Conservation (phyloP, 2,888 invertebrate species). For the Eucriotettix oculatus region DNA sequence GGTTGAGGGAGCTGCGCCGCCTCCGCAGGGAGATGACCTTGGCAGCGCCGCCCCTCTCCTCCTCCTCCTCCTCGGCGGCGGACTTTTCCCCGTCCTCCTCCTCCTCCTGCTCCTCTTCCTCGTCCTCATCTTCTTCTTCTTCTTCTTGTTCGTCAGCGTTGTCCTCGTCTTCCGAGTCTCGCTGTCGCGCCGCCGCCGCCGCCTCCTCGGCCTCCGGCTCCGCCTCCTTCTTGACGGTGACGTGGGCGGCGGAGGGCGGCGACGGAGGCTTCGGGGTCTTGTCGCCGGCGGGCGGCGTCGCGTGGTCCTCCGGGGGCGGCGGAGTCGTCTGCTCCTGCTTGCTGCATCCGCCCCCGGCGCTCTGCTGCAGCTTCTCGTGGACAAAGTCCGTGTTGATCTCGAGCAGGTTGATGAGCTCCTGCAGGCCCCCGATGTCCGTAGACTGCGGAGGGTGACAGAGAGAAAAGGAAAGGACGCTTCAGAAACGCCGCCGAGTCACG, state of each 20-base stretch:
- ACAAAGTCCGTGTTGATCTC: constrained; percentile 62
- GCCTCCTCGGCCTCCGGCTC: background rate
- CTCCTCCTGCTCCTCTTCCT: background rate
- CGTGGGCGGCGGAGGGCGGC: background rate
- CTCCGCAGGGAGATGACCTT: constrained; percentile 17
- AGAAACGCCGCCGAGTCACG: background rate
- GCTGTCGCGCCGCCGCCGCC: background rate
- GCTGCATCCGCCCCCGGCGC: background rate
- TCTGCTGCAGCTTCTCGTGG: background rate
- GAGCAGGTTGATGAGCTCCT: constrained; percentile 64
- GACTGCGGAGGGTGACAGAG: constrained; percentile 31
- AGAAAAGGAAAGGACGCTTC: background rate
- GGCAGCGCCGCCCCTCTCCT: background rate
- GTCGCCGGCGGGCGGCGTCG: background rate
- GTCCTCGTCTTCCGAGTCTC: background rate
- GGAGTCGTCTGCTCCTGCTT: background rate
- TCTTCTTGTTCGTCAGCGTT: background rate
- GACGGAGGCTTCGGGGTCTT: background rate
- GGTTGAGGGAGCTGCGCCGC: constrained; percentile 60
- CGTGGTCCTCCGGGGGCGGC: background rate
- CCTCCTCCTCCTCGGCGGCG: background rate
- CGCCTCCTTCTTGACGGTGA: background rate
- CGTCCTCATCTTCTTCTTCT: background rate
- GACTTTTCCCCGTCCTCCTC: background rate
- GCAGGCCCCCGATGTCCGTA: constrained; percentile 64